Evolutionary conservation across 2,797 vertebrate species (phyloP), one percentile per base, ranked within the genome.

Genomic region (Acomys russatus): DNA sequence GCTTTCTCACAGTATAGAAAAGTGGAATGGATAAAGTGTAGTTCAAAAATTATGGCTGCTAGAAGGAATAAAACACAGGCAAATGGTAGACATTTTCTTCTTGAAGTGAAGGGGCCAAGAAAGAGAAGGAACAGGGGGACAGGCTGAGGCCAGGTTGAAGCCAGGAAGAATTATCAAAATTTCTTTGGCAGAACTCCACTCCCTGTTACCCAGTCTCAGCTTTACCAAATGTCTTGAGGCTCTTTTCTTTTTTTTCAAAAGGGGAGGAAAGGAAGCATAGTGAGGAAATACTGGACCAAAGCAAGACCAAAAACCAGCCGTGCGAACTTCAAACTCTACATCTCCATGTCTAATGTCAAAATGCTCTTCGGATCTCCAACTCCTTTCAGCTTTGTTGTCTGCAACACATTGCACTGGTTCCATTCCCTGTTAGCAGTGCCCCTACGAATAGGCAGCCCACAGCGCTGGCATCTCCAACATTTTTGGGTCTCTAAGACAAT

Each of bases 1-100:
- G 9, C 74, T 89, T 93, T 44, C 68, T 86, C 74, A 54, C 49
- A 77, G 44, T 59, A 23, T 68, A 56, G 79, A 76, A 94, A 86
- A 70, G 70, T 22, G 14, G 4, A 71, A 44, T 33, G 38, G 23
- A 17, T 20, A 85, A 68, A 76, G 23, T 23, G 68, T 63, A 8
- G 23, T 63, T 6, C 1, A 22, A 61, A 92, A 82, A 88, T 35
- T 18, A n/a, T 15, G 61, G 14, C 15, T 59, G n/a, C 25, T 30
- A 11, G 35, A 61, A 89, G 54, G 61, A 82, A 38, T 25, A 35
- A 15, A 38, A 59, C 33, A 38, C 6, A 20, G 70, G 33, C 8
- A 91, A 38, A 17, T 56, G 11, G 3, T 70, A 35, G n/a, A 59
- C 25, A 59, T 23, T 25, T 23, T 90, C 23, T 66, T 22, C 30